phyloP scores from a whole-genome alignment of 64 coral and sea anemone species.

The Anthopleura sola region DNA sequence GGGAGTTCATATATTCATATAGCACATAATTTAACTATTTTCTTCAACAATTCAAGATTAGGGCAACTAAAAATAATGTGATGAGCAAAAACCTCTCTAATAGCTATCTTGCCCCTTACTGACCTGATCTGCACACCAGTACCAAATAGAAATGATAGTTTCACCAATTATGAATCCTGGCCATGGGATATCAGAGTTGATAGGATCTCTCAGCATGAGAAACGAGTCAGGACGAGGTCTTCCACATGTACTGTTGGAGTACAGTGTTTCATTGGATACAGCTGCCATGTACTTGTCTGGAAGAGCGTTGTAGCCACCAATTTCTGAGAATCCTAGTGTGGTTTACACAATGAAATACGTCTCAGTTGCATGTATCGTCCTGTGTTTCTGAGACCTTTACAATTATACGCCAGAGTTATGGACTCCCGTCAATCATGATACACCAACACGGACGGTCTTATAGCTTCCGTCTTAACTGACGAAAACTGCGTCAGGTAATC shows the following conservation, averaged over 20 bases:
- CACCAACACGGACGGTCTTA: too few species aligned
- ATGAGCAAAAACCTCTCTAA: too few species aligned
- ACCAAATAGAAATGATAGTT: conserved; percentile 92
- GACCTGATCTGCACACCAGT: conserved; percentile 99
- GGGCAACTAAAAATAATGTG: too few species aligned
- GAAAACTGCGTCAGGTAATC: too few species aligned
- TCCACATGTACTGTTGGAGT: conserved; percentile 84
- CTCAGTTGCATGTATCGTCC: too few species aligned
- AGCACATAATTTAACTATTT: too few species aligned
- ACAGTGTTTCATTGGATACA: conserved; percentile 80
- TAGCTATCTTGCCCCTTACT: background rate
- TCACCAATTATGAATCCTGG: conserved; percentile 93
- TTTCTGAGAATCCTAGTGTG: background rate
- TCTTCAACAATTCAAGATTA: too few species aligned
- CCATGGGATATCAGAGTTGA: conserved; percentile 96
- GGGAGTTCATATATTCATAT: too few species aligned
- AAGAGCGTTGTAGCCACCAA: conserved; percentile 6
- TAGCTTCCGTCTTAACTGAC: too few species aligned
- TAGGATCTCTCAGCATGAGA: conserved; percentile 80
- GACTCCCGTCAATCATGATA: too few species aligned
- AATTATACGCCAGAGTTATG: too few species aligned
- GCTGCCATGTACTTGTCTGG: conserved; percentile 70
- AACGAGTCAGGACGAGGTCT: conserved; percentile 85
- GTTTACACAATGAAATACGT: background rate
- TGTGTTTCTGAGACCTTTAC: too few species aligned